Evolutionary conservation across 2,888 invertebrate genomes (phyloP).

Genomic region (Onchidella celtica): DNA sequence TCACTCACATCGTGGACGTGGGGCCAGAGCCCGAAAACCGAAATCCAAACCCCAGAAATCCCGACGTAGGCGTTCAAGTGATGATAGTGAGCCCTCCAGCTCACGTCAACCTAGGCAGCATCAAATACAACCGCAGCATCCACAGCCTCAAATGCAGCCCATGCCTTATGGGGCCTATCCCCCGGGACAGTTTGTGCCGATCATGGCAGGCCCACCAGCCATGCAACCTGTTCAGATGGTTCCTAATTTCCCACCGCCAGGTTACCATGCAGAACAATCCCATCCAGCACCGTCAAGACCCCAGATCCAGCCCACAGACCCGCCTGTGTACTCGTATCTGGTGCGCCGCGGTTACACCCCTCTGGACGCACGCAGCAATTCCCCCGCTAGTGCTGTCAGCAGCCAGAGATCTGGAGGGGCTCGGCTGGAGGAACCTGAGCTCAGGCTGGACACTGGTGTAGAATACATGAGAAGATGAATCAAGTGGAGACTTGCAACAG

Average conservation of each 20-base stretch:
- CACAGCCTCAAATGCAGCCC: conserved; percentile 22
- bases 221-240: conserved; percentile 46
- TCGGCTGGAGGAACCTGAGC: conserved; percentile 41
- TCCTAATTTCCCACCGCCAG: conserved; percentile 38
- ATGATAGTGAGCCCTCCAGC: not conserved
- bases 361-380: conserved; percentile 49
- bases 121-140: not conserved
- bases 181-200: conserved; percentile 65
- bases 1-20: not conserved
- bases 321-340: conserved; percentile 71
- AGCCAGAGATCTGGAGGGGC: conserved; percentile 27
- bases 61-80: not conserved
- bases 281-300: not conserved
- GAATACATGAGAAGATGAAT: conserved; percentile 55
- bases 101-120: not conserved
- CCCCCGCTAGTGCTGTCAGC: conserved; percentile 7
- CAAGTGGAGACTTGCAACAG: too few relatives aligned
- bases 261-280: conserved; percentile 35
- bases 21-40: conserved; percentile 18
- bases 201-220: conserved; percentile 54
- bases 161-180: conserved; percentile 49
- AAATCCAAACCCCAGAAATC: conserved; percentile 14
- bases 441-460: conserved; percentile 46
- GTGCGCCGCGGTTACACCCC: conserved; percentile 72
- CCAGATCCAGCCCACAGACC: conserved; percentile 59